Evolutionary conservation across 2,113 vertebrate species (phyloP).

Genomic region (Empidonax traillii): DNA sequence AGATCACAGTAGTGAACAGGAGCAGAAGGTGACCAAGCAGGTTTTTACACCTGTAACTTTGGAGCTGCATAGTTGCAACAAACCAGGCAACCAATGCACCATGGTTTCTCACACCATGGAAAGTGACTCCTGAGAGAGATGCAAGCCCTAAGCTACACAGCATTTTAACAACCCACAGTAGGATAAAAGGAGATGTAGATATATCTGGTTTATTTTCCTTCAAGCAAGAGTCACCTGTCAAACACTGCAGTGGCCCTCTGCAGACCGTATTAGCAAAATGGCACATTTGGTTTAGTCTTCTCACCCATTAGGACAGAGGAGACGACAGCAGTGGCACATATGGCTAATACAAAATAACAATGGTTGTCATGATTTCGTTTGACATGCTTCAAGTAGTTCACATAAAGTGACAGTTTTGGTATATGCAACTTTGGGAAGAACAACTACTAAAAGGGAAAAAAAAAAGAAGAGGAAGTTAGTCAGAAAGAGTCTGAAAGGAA

Average conservation of each 20-base stretch:
- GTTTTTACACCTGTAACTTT: not conserved
- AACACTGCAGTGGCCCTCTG: not conserved
- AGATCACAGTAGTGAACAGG: not conserved
- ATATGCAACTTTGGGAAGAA: not conserved
- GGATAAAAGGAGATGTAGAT: not conserved
- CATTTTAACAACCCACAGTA: not conserved
- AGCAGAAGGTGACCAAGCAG: not conserved
- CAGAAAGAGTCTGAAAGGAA: slow-evolving; percentile 19
- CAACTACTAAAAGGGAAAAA: not conserved
- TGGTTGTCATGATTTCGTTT: not conserved
- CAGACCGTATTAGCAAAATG: not conserved
- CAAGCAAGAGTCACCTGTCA: not conserved
- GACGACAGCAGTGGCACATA: not conserved
- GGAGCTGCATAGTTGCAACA: not conserved
- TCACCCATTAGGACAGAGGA: not conserved
- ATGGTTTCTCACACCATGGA: not conserved
- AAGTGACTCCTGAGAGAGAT: not conserved
- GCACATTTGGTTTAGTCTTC: not conserved
- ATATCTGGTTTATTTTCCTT: not conserved
- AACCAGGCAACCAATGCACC: not conserved
- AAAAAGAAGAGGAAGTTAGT: not conserved
- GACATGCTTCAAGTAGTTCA: not conserved
- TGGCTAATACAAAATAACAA: slow-evolving; percentile 14
- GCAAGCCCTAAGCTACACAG: not conserved
- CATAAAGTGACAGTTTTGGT: not conserved